Conservation (phyloP, 2,113 vertebrate species). For the Rhegmatorhina hoffmannsi region DNA sequence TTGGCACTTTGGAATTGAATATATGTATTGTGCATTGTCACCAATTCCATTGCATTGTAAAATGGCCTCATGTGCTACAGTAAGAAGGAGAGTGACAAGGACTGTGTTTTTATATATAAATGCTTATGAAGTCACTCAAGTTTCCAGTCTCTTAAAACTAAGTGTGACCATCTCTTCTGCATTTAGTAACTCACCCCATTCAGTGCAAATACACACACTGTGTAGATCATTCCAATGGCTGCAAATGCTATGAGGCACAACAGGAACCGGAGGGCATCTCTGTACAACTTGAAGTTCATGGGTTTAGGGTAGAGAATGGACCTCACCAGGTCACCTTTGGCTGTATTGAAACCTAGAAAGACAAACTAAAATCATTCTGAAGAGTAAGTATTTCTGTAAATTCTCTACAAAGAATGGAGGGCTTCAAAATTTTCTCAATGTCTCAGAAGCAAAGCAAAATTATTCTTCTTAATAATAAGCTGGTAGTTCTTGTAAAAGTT, state of each 20-base stretch:
- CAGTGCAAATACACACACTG: constrained; percentile 74
- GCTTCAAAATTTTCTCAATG: background rate
- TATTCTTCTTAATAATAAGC: background rate
- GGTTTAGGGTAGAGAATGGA: constrained; percentile 83
- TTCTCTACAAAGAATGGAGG: background rate
- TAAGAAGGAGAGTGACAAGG: background rate
- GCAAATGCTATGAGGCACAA: constrained; percentile 73
- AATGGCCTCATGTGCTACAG: background rate
- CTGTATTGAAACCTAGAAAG: constrained; percentile 79
- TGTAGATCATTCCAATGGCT: constrained; percentile 79
- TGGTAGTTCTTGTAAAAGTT: background rate
- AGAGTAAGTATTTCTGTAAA: background rate
- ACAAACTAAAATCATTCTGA: background rate
- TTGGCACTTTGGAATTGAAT: background rate
- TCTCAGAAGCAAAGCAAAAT: background rate
- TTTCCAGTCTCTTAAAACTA: background rate
- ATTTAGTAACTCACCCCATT: constrained; percentile 69
- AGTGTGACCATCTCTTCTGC: background rate
- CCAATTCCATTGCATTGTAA: background rate
- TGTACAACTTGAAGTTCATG: constrained; percentile 80
- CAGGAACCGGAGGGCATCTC: constrained; percentile 78
- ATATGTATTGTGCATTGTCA: background rate
- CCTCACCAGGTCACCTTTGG: constrained; percentile 81
- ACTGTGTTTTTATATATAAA: background rate
- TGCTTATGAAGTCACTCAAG: background rate